Percentiles rank a stretch among this genome's conserved stretches.
Conservation (phyloP, 2,113 vertebrate genomes). For the Heloderma charlesbogerti region DNA sequence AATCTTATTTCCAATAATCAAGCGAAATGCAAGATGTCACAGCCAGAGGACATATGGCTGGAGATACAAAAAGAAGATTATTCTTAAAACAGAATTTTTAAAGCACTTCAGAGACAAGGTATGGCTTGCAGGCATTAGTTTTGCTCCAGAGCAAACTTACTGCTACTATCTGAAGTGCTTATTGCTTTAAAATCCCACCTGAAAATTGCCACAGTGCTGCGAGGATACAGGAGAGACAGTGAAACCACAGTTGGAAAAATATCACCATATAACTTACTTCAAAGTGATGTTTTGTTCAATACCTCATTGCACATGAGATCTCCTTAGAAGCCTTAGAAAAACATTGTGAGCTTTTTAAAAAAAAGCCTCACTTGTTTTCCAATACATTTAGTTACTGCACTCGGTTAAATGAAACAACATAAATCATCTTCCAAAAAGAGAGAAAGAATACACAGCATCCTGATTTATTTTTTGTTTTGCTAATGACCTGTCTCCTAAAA, state of each 20-base stretch:
- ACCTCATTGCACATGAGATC: background rate
- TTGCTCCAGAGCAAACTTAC: background rate
- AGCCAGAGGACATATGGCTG: background rate
- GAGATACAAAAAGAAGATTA: background rate
- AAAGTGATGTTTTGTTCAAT: background rate
- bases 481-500: background rate
- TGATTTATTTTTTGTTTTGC: background rate
- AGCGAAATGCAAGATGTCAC: background rate
- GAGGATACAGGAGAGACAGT: background rate
- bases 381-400: background rate
- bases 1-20: background rate
- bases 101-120: slow-evolving; percentile 1
- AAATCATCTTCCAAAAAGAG: background rate
- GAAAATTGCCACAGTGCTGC: background rate
- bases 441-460: background rate
- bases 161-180: background rate
- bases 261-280: background rate
- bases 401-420: background rate
- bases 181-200: background rate
- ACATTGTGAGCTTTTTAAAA: background rate
- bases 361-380: too few species aligned
- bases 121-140: background rate
- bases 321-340: background rate
- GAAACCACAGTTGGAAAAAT: background rate
- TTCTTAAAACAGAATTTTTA: background rate